Evolutionary conservation across 2,113 vertebrate species (phyloP), one percentile per base, ranked within the genome.

Genomic region (Panurus biarmicus): DNA sequence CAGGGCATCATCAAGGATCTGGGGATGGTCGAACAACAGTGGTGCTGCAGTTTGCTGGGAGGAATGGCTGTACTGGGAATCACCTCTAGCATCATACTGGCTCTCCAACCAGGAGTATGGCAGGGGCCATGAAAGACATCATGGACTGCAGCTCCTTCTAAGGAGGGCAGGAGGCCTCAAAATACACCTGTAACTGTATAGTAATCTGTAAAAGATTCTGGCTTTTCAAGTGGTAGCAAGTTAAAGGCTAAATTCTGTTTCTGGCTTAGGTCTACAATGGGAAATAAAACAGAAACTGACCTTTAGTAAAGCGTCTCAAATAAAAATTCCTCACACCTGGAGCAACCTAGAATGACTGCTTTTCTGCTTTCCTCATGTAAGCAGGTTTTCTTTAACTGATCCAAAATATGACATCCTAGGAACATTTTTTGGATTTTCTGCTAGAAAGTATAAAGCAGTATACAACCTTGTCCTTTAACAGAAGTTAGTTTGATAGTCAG

Each of bases 51-150:
- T 13, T 26, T 20, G 4, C 26, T n/a, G 28, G 54, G 51, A 87
- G n/a, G 25, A 79, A 14, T 13, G 23, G 14, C 25, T 87, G 15
- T 16, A 2, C 0, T 54, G 42, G 1, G 1, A 51, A n/a, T 50
- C 0, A 0, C 40, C 29, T 65, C 53, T 19, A 67, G 14, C 38
- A 36, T 19, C 31, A 12, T 1, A 31, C 9, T 8, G 11, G 4
- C 16, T 69, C 25, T 31, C 45, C 60, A 65, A 66, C 47, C 6
- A 86, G 14, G 21, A 19, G 6, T 47, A 7, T 1, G 3, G 26
- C 40, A 82, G 24, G 12, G 5, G 7, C 13, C 14, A 8, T 3
- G 24, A 65, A 62, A 56, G 17, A n/a, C 24, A 25, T 16, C 33
- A 44, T 5, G 35, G 53, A 13, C 11, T 14, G 22, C 23, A 80